Evolutionary conservation across 2,797 vertebrate genomes (phyloP), one percentile per base, ranked within the genome.

Genomic region (Pogonophryne albipinna): DNA sequence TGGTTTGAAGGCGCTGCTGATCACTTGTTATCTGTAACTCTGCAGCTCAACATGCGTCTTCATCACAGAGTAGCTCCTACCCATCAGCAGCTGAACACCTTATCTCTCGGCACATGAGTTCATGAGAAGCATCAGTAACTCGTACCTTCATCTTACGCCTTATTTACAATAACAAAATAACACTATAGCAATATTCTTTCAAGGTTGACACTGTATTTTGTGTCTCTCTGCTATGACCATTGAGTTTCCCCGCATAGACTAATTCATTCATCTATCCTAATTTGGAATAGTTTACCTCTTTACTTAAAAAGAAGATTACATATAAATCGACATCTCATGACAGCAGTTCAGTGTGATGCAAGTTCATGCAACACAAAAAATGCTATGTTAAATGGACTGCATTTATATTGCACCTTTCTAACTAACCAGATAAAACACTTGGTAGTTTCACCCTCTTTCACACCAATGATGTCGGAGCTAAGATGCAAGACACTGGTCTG

Each of bases 41-140:
- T 73, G 70, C 84, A 87, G 80, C 16, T 13, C 12, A 1, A 63
- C 67, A 65, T 13, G 1, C 20, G 65, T 5, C 4, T 27, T 27
- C 7, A 9, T 41, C 34, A 51, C 2, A 64, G 52, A 3, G 62
- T 27, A 49, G 14, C 5, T 2, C 57, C 50, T 45, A 46, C 31
- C 10, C 50, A 51, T 56, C 62, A 17, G 15, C 89, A 62, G 13
- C 50, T 23, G 78, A 92, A 27, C 10, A 38, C 4, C 85, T 91
- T 92, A 92, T 94, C 93, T 90, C 15, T 17, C 7, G 44, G 53
- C 89, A 38, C 34, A 38, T 38, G 34, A 6, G 34, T 38, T 38
- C 34, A 38, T 38, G 34, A 38, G 34, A 38, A 38, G 34, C 6
- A 16, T 60, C 16, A 31, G 17, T 1, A 78, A 0, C 82, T 34